Evolutionary conservation across 2,888 invertebrate genomes (phyloP), one percentile per base, ranked within the genome.

Genomic region (Hemistola chrysoprasaria): DNA sequence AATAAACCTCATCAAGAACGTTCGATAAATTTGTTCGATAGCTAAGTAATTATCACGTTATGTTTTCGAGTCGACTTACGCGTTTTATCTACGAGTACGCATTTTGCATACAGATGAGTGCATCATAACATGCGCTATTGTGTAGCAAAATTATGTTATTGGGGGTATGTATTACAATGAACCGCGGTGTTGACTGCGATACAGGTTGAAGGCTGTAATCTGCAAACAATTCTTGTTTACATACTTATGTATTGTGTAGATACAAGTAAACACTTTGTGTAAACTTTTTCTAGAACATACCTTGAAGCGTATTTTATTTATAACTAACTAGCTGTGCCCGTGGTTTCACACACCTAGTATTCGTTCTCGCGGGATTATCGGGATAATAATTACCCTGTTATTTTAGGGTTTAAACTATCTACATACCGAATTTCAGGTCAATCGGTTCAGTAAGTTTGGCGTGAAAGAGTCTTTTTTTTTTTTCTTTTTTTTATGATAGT

Each of bases 1-100:
- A 79, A 82, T 78, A 84, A 83, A 83, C 86, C 77, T 64, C 77
- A 83, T 77, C 79, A 83, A 81, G 82, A 79, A 76, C 85, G 61
- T 55, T 54, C 68, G 71, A 78, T 78, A 71, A 71, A 67, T 69
- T 58, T 71, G 68, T 64, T 65, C 63, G 71, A 78, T 81, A 71
- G 71, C 69, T 76, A 71, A 76, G 65, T 67, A 72, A 74, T 80
- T 79, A 79, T 82, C 74, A 75, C 65, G 76, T 77, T 78, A 72
- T 71, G 70, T 73, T 74, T 76, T 72, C 63, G 61, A 71, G 59
- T 56, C 60, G 64, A 70, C 71, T 71, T 53, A 56, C 59, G 58
- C 28, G 27, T 27, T 65, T 73, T 72, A 76, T 76, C 71, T 66
- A 54, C n/a, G n/a, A n/a, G n/a, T n/a, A n/a, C 48, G 50, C 8